Base-by-base conservation (phyloP, 2,888 invertebrate species). In the Ectropis crepuscularia region DNA sequence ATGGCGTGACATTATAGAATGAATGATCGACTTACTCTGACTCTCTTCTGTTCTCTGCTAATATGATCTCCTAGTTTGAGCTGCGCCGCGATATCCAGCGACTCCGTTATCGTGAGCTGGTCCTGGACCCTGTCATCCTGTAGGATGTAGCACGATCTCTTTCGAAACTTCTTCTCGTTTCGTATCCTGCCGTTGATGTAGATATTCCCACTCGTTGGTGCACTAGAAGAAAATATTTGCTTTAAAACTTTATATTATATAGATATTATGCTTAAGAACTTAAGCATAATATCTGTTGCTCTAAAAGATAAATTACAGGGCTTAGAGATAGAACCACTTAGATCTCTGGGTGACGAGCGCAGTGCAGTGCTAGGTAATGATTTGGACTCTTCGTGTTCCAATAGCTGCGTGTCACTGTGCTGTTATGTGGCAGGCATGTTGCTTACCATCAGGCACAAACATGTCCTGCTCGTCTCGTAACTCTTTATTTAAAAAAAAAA, bases 81-180 rank as follows among this genome's bases (percentile, higher is more conserved):
- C 82, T 97, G 96, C 0, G 97, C 97, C 0, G 98, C 97, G 65
- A 98, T 95, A 74, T 94, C 93, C 94, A 99, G 96, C 8, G 97
- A 95, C 88, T 99, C 99, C 57, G 95, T 93, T 5, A 98, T 96
- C 2, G 97, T 97, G 42, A 99, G 94, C 81, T 96, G 94, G 0
- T 97, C 95, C 77, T 98, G 96, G 16, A 98, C 93, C 78, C 94
- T 94, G 75, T 97, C 96, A 75, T 97, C 96, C 85, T 99, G 99
- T 93, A 97, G 97, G 69, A 99, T 98, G 88, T 98, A 98, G 73
- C 97, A 97, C 5, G 96, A 95, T 68, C 96, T 94, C 75, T 95
- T 95, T 48, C 96, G 94, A 74, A 97, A 96, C 61, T 93, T 88
- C 71, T 95, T 94, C 68, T 96, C 92, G 72, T 96, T 94, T 45